Conservation (phyloP, 2,888 invertebrate species). For the Synanthedon formicaeformis region DNA sequence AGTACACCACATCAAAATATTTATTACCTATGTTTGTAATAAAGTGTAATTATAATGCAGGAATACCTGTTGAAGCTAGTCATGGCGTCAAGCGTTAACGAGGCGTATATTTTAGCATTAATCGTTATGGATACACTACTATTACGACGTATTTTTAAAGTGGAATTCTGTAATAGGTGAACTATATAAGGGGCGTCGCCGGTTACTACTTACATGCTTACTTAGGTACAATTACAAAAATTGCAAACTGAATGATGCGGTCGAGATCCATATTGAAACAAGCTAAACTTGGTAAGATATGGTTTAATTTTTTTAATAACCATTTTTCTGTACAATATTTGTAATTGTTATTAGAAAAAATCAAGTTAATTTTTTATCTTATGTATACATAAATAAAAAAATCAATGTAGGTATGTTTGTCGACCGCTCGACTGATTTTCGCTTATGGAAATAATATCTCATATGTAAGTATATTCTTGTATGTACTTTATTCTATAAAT, state of each 20-base stretch:
- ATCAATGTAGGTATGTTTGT: too few species aligned
- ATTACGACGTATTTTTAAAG: neutral
- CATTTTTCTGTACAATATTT: too few species aligned
- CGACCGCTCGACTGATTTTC: too few species aligned
- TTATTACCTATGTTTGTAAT: neutral
- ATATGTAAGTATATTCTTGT: too few species aligned
- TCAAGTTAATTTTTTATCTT: too few species aligned
- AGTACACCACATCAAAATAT: neutral
- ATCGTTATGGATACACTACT: neutral
- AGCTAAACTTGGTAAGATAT: constrained; percentile 10
- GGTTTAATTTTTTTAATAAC: too few species aligned
- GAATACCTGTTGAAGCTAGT: neutral
- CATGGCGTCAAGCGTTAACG: neutral
- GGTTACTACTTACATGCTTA: constrained; percentile 3
- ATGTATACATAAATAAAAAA: too few species aligned
- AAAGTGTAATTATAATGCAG: neutral
- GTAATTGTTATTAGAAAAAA: too few species aligned
- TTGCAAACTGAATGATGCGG: constrained; percentile 20
- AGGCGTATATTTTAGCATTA: neutral
- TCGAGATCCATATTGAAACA: constrained; percentile 26
- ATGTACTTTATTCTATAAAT: too few species aligned
- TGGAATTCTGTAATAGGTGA: neutral
- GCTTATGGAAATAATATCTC: too few species aligned
- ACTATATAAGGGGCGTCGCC: constrained; percentile 11
- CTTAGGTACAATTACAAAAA: constrained; percentile 4